A percentile compares a stretch with the other conserved stretches of the same genome.
Evolutionary conservation across 1,140 invertebrate genomes (phyloP).

Genomic region (Drosophila saltans): DNA sequence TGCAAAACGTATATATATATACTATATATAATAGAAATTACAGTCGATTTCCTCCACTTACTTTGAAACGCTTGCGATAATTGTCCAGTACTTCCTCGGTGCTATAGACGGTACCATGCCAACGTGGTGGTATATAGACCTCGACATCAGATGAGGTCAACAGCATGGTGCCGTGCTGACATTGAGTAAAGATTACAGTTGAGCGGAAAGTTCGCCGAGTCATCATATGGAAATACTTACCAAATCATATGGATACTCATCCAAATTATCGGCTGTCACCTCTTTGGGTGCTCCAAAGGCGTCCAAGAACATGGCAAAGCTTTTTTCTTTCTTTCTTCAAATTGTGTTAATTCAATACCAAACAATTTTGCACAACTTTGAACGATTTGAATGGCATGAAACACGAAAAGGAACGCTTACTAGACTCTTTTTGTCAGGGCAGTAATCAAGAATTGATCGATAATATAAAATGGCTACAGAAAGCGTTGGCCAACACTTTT

Average conservation of each 20-base stretch:
- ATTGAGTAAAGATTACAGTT: not conserved
- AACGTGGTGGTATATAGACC: constrained; percentile 45
- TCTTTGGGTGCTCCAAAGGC: constrained; percentile 47
- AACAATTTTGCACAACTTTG: constrained; percentile 21
- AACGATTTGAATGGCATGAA: not conserved
- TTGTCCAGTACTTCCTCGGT: constrained; percentile 44
- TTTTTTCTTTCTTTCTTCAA: not conserved
- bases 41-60: constrained; percentile 8
- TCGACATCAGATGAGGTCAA: constrained; percentile 57
- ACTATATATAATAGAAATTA: not conserved
- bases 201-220: no score
- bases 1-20: not conserved
- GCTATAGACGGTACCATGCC: constrained; percentile 66
- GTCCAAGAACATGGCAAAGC: constrained; percentile 52
- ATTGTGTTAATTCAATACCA: not conserved
- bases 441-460: not conserved
- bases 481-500: no score
- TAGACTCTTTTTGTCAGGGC: not conserved
- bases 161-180: constrained; percentile 49
- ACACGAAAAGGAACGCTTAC: not conserved
- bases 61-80: constrained; percentile 52
- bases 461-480: not conserved
- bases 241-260: constrained; percentile 52
- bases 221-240: constrained; percentile 15
- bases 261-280: constrained; percentile 46